Evolutionary conservation across 2,113 vertebrate genomes (phyloP).

Genomic region (Andinoacara biseriatus): DNA sequence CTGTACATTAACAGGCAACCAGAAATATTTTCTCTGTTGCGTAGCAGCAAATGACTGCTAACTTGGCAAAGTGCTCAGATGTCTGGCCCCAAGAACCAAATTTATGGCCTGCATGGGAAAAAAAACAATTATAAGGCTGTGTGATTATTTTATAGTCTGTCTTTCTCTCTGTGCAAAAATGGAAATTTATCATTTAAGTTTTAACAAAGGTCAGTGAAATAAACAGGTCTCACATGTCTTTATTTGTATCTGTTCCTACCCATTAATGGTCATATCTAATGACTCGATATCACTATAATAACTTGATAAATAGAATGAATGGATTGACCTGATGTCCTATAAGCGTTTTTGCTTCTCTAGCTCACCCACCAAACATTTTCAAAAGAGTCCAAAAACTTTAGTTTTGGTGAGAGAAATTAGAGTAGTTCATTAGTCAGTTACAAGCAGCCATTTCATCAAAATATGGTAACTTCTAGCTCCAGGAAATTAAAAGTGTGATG

Average conservation of each 20-base stretch:
- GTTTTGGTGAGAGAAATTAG: not conserved
- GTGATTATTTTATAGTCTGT: slow-evolving; percentile 16
- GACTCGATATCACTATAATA: not conserved
- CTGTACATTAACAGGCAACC: slow-evolving; percentile 6
- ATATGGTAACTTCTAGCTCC: not conserved
- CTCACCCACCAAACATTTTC: not conserved
- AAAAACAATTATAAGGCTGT: not conserved
- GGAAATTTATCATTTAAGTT: not conserved
- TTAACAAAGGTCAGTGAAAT: not conserved
- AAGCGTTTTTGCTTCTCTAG: not conserved
- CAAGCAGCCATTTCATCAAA: not conserved
- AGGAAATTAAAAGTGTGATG: not conserved
- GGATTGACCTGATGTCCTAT: not conserved
- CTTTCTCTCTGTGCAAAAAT: not conserved
- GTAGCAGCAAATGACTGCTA: slow-evolving; percentile 39
- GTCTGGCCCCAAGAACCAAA: not conserved
- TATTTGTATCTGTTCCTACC: not conserved
- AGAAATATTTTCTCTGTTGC: slow-evolving; percentile 49
- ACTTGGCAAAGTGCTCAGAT: slow-evolving; percentile 12
- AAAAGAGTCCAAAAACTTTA: not conserved
- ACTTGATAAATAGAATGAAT: not conserved
- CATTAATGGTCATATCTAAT: slow-evolving; percentile 6
- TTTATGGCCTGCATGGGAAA: not conserved
- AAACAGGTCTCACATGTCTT: not conserved
- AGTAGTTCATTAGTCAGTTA: not conserved